Evolutionary conservation across 2,113 vertebrate species (phyloP), one percentile per base, ranked within the genome.

Genomic region (Podarcis cretensis): DNA sequence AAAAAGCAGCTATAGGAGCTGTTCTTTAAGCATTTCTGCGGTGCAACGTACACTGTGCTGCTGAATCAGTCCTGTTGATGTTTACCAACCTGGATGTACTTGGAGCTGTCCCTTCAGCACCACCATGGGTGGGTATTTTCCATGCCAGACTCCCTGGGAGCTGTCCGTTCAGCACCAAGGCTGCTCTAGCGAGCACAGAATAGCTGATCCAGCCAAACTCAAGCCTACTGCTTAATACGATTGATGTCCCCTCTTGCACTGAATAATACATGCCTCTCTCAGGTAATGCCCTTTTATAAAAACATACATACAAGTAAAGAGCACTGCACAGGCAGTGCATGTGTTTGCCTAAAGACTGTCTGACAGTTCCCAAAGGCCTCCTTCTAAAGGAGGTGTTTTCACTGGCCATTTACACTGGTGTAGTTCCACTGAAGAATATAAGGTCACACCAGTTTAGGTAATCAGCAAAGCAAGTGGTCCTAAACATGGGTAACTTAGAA

Each of bases 231-330:
- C 88, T 81, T 68, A 91, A 90, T 90, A 90, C n/a, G 92, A 94
- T 21, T 48, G 92, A 85, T 54, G 90, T 84, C 79, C 93, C 94
- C 93, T 94, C 92, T 94, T 92, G 96, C 95, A 96, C 96, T 95
- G 95, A 95, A 83, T 89, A 89, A 86, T 87, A 90, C 94, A 90
- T 66, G 92, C 96, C 96, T 96, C 92, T 96, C 96, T 97, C 96
- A 97, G 96, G 96, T 97, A 95, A 95, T 57, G 93, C 93, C 95
- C 87, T 96, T 96, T 95, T 95, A 81, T 94, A 94, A 92, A 63
- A 57, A 32, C 32, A 75, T 7, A 87, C 30, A 81, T 14, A 63
- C 13, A 63, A 63, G 59, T 54, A 65, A 85, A 86, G 81, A 65
- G 84, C 94, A 84, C 92, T 90, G 91, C 87, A 3, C 8, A 69